Percentiles rank a stretch among this genome's conserved stretches.
Conservation (phyloP, 2,113 vertebrate genomes). For the Neogale vison region DNA sequence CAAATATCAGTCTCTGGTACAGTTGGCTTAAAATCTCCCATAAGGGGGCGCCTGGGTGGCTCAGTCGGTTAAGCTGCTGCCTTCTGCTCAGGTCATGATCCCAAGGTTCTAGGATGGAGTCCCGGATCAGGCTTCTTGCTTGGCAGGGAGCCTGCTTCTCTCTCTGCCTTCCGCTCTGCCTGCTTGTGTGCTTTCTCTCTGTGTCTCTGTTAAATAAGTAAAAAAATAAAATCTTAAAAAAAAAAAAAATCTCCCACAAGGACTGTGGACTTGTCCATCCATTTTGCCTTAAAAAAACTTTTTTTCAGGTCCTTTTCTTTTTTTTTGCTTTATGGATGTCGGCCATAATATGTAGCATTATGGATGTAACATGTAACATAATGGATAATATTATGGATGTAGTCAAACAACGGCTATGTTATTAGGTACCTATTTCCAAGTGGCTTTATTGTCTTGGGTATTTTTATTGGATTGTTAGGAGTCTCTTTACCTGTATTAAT, state of each 20-base stretch:
- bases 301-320: background rate
- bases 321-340: background rate
- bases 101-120: too few relatives aligned
- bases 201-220: too few relatives aligned
- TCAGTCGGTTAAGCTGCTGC: too few relatives aligned
- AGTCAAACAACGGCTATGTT: background rate
- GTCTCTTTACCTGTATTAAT: background rate
- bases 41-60: too few relatives aligned
- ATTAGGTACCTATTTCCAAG: background rate
- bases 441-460: background rate
- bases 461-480: conserved; percentile 6
- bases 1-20: conserved; percentile 6
- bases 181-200: too few relatives aligned
- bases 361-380: too few relatives aligned
- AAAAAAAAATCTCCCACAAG: background rate
- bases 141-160: too few relatives aligned
- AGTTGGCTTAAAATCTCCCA: background rate
- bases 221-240: too few relatives aligned
- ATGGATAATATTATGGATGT: background rate
- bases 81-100: too few relatives aligned
- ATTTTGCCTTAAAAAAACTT: background rate
- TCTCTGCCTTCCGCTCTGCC: too few relatives aligned
- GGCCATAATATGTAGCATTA: too few relatives aligned
- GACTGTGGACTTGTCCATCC: background rate
- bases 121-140: too few relatives aligned